Conservation (phyloP, 2,797 vertebrate species). For the Morus bassanus region DNA sequence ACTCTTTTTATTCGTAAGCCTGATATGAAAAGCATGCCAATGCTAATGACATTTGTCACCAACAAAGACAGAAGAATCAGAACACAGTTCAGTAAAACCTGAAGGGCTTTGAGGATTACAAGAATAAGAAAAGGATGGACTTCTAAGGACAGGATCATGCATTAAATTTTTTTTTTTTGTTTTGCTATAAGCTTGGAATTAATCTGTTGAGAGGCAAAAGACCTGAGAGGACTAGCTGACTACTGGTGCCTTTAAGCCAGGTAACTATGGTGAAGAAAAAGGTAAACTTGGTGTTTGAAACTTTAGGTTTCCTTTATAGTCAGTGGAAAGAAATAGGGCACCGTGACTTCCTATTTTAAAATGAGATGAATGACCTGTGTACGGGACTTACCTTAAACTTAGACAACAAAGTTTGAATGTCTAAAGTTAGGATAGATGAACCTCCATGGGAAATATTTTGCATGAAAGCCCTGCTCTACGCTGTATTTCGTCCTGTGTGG, state of each 20-base stretch:
- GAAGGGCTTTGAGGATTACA: not conserved
- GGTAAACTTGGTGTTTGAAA: not conserved
- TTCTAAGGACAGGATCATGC: not conserved
- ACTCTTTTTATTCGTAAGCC: not conserved
- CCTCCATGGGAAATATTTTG: not conserved
- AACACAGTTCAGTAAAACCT: not conserved
- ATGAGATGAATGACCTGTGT: not conserved
- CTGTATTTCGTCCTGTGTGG: not conserved
- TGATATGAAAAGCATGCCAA: not conserved
- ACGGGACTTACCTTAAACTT: not conserved
- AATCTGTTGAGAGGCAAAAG: not conserved
- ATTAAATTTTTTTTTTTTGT: not conserved
- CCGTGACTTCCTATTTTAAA: not conserved
- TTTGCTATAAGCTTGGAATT: not conserved
- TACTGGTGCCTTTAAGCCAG: not conserved
- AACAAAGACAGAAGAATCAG: not conserved
- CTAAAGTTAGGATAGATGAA: not conserved
- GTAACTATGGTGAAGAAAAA: not conserved
- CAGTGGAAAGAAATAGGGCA: not conserved
- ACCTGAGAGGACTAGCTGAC: not conserved
- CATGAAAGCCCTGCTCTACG: not conserved
- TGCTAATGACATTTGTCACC: not conserved
- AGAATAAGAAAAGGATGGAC: not conserved
- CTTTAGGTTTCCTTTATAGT: not conserved
- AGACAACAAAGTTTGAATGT: not conserved